These are phyloP conservation scores for Eutrigla gurnardus DNA, from an alignment of 2,797 vertebrate genomes.

Conservation along the genomic window DNA sequence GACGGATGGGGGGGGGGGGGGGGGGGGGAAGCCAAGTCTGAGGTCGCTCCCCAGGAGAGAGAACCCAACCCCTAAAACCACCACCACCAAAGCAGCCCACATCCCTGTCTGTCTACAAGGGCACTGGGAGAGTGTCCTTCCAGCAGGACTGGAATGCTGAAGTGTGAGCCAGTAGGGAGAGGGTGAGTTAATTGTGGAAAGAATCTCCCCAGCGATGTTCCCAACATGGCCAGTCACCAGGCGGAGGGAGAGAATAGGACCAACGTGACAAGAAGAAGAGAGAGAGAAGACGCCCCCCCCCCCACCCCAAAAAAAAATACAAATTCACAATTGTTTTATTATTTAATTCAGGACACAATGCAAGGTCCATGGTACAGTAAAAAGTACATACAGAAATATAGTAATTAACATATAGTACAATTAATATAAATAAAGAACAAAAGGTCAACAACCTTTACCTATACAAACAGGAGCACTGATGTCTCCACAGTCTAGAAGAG, in stretches of 20 bases:
- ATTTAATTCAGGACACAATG: no score
- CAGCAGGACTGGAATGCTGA: conserved; percentile 71
- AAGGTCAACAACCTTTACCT: no score
- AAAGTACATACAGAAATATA: no score
- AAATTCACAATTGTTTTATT: no score
- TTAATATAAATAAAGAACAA: no score
- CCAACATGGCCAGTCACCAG: conserved; percentile 64
- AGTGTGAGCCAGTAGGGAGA: conserved; percentile 73
- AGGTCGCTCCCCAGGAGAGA: conserved; percentile 22
- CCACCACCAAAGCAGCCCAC: conserved; percentile 41
- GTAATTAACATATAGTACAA: no score
- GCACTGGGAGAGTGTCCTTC: conserved; percentile 64
- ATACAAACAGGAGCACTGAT: no score
- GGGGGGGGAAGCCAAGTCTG: conserved; percentile 37
- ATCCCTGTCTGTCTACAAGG: conserved; percentile 61
- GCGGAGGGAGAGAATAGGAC: conserved; percentile 30
- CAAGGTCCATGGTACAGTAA: no score
- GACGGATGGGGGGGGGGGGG: conserved; percentile 18
- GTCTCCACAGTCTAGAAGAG: no score
- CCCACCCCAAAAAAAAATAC: no score
- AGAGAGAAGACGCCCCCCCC: neutral
- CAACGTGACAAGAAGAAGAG: conserved; percentile 6
- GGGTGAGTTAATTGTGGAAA: conserved; percentile 82
- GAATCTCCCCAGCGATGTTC: conserved; percentile 78
- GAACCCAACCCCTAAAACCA: conserved; percentile 11